Conservation (phyloP, 2,888 invertebrate species). For the Eupithecia abbreviata region DNA sequence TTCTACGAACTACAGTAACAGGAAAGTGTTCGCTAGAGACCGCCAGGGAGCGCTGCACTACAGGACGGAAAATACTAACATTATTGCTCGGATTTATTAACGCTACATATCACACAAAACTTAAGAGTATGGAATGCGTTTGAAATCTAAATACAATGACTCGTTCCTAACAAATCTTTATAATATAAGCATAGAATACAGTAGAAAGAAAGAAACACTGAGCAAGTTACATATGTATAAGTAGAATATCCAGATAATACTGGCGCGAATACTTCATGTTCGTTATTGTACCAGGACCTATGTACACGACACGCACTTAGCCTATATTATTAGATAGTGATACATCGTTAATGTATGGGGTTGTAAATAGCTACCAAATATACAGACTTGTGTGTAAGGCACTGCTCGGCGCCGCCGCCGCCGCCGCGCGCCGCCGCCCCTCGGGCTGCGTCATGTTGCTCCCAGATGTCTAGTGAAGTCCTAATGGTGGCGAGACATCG, state of each 20-base stretch:
- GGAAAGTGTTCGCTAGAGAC: constrained; percentile 10
- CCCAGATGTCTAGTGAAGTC: too few species aligned
- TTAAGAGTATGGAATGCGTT: constrained; percentile 37
- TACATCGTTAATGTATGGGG: constrained; percentile 37
- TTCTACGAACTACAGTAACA: not conserved
- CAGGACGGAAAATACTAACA: constrained; percentile 37
- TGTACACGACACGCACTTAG: constrained; percentile 18
- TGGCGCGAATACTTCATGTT: constrained; percentile 28
- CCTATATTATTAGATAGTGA: constrained; percentile 28
- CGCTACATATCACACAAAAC: constrained; percentile 38
- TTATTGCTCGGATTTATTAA: constrained; percentile 34
- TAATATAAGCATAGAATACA: constrained; percentile 19
- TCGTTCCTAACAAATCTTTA: constrained; percentile 23
- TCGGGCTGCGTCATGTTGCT: too few species aligned
- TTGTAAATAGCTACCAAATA: constrained; percentile 54
- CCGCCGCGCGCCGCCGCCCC: constrained; percentile 8
- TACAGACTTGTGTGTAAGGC: constrained; percentile 72
- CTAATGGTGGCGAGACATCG: not conserved
- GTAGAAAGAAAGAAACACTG: constrained; percentile 29
- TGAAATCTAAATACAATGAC: constrained; percentile 35
- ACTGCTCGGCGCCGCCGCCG: constrained; percentile 55
- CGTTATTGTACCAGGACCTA: constrained; percentile 17
- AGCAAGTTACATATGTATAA: constrained; percentile 42
- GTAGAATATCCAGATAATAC: constrained; percentile 42
- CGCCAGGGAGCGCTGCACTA: constrained; percentile 16